Base-by-base conservation (phyloP, 2,888 invertebrate species). In the Eupithecia exiguata region DNA sequence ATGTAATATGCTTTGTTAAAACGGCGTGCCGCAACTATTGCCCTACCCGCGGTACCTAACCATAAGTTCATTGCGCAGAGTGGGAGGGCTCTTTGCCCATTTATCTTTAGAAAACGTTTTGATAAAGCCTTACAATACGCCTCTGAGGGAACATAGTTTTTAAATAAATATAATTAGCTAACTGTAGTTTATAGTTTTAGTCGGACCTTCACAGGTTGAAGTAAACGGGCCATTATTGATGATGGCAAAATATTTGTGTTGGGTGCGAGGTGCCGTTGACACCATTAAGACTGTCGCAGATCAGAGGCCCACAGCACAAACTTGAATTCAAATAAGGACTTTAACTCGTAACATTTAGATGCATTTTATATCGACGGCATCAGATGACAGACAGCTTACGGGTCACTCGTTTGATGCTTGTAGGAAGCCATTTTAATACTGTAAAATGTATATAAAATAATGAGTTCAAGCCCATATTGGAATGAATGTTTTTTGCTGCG, bases 41-140 rank as follows among this genome's bases (percentile, higher is more conserved):
- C 40, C 25, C 40, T 16, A 66, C 66, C 66, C n/a, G 21, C 36
- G 25, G 40, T 40, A 43, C 14, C 38, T 18, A 6, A 65, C 5
- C 38, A 7, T 21, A 92, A 92, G 92, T 93, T 92, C 92, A 93
- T 90, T 91, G 92, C 90, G 87, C 91, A 92, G 91, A 87, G 89
- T 88, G 87, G 93, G 93, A 89, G 93, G 89, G 83, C 81, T 87
- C 79, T 82, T 75, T 77, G 85, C 87, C 86, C 91, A 87, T 93
- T 91, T 92, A 93, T 93, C 89, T 91, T 65, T 87, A 80, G 87
- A 84, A 86, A 87, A 84, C 84, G 87, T 86, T 87, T 86, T 90
- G 91, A 91, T 92, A 91, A 91, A 88, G 84, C 84, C 84, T 82
- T 79, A 87, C 86, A 87, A 87, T 89, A 86, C 84, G 58, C 58